Evolutionary conservation across 1,140 invertebrate species (phyloP), one percentile per base, ranked within the genome.

Genomic region (Bicyclus anynana): DNA sequence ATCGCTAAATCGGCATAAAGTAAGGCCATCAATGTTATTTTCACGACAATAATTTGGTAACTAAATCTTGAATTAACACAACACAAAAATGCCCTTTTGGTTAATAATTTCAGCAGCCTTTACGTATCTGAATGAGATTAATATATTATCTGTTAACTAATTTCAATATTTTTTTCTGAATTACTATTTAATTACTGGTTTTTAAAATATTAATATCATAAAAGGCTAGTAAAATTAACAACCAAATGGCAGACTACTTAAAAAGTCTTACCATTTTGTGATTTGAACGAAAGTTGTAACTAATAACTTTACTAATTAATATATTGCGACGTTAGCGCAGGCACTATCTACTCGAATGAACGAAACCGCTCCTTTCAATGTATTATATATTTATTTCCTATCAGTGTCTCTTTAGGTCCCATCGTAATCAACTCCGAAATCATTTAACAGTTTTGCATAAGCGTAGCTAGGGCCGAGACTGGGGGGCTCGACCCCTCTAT

Each of bases 341-440:
- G 47, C 26, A 51, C 53, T 27, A 23, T 38, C 55, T 21, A 51
- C 53, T 27, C 17, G 21, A 56, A 48, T 57, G 55, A 44, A 17
- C 37, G 16, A 37, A 51, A 49, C 27, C 13, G 13, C 23, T 23
- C 47, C 18, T 51, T 33, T 35, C 13, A 51, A 33, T 51, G 55
- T 40, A 1, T 44, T 57, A 49, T 57, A 57, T 57, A 51, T 44
- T 44, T 51, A 46, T 21, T 57, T 57, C 55, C 55, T 57, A 57
- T 57, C 55, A 57, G 16, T 44, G 38, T 44, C 9, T 44, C 18
- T 29, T 42, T 42, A 23, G 37, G 27, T 44, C 38, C 37, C 51
- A 29, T 53, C 16, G 20, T 40, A 53, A 53, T 53, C 50, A 27
- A 53, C 16, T 13, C 38, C 18, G 37, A 53, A 38, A 23, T 17